phyloP scores from a whole-genome alignment of 2,797 vertebrate genomes.

The Mus minutoides region DNA sequence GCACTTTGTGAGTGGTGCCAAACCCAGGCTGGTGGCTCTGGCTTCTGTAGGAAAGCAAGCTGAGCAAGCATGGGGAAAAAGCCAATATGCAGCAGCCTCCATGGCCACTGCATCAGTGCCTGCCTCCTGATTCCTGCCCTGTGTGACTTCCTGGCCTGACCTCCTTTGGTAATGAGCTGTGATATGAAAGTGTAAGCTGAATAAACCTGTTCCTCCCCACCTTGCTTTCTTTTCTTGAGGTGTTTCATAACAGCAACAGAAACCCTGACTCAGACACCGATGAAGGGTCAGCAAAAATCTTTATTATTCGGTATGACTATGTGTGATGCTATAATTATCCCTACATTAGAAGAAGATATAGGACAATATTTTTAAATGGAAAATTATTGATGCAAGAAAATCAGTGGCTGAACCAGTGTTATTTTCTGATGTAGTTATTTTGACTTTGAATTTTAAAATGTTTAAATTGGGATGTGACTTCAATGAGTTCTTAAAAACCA shows the following conservation, averaged over 20 bases:
- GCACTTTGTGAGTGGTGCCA: not conserved
- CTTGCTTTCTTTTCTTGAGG: not conserved
- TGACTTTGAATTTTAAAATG: not conserved
- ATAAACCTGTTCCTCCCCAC: not conserved
- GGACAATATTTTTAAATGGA: slow-evolving; percentile 37
- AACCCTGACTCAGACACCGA: not conserved
- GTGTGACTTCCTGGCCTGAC: not conserved
- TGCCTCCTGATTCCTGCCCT: not conserved
- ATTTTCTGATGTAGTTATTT: not conserved
- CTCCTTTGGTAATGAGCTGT: not conserved
- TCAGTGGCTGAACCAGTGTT: not conserved
- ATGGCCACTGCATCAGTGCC: not conserved
- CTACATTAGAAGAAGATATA: not conserved
- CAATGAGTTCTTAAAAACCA: not conserved
- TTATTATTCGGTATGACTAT: not conserved
- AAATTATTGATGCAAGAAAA: slow-evolving; percentile 23
- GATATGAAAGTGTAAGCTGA: not conserved
- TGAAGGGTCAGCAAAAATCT: not conserved
- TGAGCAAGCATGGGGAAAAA: not conserved
- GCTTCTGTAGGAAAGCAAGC: not conserved
- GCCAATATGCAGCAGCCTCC: not conserved
- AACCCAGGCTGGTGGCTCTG: not conserved
- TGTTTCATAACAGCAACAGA: not conserved
- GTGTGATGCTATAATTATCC: slow-evolving; percentile 3
- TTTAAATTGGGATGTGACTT: slow-evolving; percentile 13